These are phyloP conservation scores for Rotaria socialis DNA, from an alignment of 2,888 invertebrate genomes.

Conservation along the genomic window DNA sequence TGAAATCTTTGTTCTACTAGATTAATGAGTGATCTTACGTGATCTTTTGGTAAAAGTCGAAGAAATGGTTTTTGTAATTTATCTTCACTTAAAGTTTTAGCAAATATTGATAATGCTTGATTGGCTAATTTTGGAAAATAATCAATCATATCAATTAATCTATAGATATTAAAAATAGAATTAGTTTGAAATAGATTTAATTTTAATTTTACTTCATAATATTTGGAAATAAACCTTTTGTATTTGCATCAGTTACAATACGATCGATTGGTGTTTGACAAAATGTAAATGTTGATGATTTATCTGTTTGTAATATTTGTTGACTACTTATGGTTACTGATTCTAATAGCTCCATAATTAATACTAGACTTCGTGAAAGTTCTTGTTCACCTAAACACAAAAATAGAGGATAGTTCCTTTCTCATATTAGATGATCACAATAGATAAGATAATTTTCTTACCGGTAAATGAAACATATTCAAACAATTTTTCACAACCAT, in stretches of 20 bases:
- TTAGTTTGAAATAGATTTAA: not conserved
- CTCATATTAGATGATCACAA: no score
- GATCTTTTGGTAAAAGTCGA: conserved; percentile 23
- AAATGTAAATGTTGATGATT: conserved; percentile 28
- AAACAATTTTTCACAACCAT: not conserved
- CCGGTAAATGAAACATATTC: conserved; percentile 14
- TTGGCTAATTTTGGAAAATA: not conserved
- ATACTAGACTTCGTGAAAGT: not conserved
- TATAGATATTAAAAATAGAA: not conserved
- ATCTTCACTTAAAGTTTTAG: conserved; percentile 26
- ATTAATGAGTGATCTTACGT: not conserved
- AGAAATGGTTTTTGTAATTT: conserved; percentile 34
- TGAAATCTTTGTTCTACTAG: not conserved
- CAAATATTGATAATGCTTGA: conserved; percentile 1
- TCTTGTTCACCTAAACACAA: not conserved
- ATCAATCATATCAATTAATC: conserved; percentile 35
- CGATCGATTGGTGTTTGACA: conserved; percentile 31
- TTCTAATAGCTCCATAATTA: conserved; percentile 12
- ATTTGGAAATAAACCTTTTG: not conserved
- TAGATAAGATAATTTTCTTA: not conserved
- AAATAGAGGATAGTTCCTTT: not conserved
- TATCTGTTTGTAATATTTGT: conserved; percentile 18
- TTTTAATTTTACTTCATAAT: not conserved
- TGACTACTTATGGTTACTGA: not conserved
- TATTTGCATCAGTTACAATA: conserved; percentile 6